Conservation (phyloP, 2,797 vertebrate species). For the Phalanger gymnotis region DNA sequence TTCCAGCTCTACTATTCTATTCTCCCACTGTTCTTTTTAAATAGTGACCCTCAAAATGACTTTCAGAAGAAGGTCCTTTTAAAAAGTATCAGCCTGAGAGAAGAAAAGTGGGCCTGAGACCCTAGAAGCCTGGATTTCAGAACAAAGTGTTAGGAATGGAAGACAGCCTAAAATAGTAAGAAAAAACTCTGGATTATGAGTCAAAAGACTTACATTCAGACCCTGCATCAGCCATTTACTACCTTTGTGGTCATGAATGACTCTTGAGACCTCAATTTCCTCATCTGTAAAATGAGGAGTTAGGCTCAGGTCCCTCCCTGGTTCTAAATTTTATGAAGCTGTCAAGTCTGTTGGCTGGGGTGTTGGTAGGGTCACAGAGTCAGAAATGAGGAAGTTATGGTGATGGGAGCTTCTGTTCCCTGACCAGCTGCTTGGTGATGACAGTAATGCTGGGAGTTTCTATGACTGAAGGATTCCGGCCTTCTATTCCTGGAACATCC, state of each 20-base stretch:
- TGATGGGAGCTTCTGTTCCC: neutral
- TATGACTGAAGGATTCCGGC: neutral
- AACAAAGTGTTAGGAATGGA: neutral
- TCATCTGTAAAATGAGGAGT: neutral
- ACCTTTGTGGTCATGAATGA: neutral
- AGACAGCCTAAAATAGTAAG: no score
- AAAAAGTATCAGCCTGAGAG: neutral
- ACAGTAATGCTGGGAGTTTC: neutral
- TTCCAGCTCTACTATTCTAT: neutral
- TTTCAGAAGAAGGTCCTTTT: neutral
- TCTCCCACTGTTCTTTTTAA: neutral
- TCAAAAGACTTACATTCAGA: neutral
- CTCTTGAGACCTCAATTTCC: neutral
- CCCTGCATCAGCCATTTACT: neutral
- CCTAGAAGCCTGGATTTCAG: neutral
- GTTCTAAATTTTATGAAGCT: neutral
- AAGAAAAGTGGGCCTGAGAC: neutral
- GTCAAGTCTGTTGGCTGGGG: neutral
- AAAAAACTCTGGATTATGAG: neutral
- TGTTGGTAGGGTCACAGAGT: neutral
- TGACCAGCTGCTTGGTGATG: neutral
- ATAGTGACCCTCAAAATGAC: neutral
- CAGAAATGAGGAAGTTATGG: neutral
- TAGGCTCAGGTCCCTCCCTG: neutral
- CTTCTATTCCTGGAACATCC: neutral